A percentile compares a stretch with the other conserved stretches of the same genome.
phyloP scores from a whole-genome alignment of 2,113 vertebrate genomes.

The Hymenochirus boettgeri region DNA sequence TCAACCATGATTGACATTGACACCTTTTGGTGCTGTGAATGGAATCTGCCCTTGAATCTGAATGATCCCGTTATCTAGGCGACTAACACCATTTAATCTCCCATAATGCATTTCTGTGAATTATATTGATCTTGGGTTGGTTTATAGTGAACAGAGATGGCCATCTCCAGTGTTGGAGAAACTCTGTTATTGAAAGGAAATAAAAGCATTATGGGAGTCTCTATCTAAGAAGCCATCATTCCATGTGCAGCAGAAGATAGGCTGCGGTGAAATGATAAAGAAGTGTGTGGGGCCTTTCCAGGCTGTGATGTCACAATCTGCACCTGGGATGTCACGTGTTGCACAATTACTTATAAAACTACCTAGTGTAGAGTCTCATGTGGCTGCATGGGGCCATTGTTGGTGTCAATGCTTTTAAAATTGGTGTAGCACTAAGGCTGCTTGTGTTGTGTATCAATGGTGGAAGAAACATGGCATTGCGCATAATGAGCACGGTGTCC shows the following conservation, averaged over 20 bases:
- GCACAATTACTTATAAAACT: slow-evolving; percentile 1
- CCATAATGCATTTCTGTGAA: background rate
- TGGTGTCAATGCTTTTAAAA: no score
- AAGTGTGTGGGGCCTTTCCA: slow-evolving; percentile 8
- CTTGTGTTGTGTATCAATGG: no score
- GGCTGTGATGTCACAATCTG: slow-evolving; percentile 10
- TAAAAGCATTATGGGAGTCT: background rate
- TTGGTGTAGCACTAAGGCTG: no score
- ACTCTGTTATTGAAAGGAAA: background rate
- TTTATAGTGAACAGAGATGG: background rate
- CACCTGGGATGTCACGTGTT: slow-evolving; percentile 1
- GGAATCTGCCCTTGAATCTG: slow-evolving; percentile 5
- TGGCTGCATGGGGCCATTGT: no score
- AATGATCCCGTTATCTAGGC: background rate
- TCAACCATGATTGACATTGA: slow-evolving; percentile 10
- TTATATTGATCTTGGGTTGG: background rate
- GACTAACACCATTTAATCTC: background rate
- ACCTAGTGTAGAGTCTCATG: no score
- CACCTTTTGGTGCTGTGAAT: slow-evolving; percentile 10
- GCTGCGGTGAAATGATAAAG: slow-evolving; percentile 31
- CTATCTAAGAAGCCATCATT: slow-evolving; percentile 1
- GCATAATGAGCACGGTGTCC: background rate
- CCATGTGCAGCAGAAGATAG: slow-evolving; percentile 26
- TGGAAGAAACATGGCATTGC: background rate
- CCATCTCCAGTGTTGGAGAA: background rate